These are phyloP conservation scores for Smittia aterrima DNA, from an alignment of 2,888 invertebrate species.

Conservation along the genomic window DNA sequence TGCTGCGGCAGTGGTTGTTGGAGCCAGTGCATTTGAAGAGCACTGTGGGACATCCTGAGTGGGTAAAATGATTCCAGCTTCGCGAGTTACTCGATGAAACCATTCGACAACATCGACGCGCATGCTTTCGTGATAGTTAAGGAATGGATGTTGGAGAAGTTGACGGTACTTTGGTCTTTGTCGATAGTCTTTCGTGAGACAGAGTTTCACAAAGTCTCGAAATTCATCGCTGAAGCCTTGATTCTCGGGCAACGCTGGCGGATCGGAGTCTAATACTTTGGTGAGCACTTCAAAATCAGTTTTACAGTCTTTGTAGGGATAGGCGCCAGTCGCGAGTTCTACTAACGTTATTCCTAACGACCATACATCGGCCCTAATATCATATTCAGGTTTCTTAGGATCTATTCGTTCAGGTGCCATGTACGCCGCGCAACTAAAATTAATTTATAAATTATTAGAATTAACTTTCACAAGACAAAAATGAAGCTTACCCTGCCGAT, in stretches of 20 bases:
- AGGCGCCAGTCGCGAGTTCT: conserved; percentile 94
- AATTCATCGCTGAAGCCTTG: conserved; percentile 81
- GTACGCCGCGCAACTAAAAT: conserved; percentile 30
- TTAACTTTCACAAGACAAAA: conserved; percentile 58
- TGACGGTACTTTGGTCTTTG: conserved; percentile 92
- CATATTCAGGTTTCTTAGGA: conserved; percentile 92
- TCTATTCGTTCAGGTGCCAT: conserved; percentile 93
- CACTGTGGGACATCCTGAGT: conserved; percentile 17
- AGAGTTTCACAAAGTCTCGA: conserved; percentile 85
- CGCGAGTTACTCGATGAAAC: conserved; percentile 57
- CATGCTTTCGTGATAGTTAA: conserved; percentile 65
- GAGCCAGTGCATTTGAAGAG: not conserved
- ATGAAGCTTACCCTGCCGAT: conserved; percentile 95
- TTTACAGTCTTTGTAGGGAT: conserved; percentile 91
- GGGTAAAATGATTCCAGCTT: conserved; percentile 36
- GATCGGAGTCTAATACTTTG: conserved; percentile 85
- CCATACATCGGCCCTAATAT: conserved; percentile 99
- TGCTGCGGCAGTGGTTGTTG: not conserved
- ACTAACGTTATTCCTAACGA: conserved; percentile 94
- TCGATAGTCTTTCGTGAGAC: conserved; percentile 91
- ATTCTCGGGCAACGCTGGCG: conserved; percentile 77
- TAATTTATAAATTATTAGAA: conserved; percentile 41
- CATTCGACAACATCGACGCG: conserved; percentile 77
- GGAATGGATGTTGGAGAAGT: conserved; percentile 84
- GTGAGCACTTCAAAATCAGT: conserved; percentile 97